Evolutionary conservation across 2,113 vertebrate species (phyloP), one percentile per base, ranked within the genome.

Genomic region (Corythoichthys intestinalis): DNA sequence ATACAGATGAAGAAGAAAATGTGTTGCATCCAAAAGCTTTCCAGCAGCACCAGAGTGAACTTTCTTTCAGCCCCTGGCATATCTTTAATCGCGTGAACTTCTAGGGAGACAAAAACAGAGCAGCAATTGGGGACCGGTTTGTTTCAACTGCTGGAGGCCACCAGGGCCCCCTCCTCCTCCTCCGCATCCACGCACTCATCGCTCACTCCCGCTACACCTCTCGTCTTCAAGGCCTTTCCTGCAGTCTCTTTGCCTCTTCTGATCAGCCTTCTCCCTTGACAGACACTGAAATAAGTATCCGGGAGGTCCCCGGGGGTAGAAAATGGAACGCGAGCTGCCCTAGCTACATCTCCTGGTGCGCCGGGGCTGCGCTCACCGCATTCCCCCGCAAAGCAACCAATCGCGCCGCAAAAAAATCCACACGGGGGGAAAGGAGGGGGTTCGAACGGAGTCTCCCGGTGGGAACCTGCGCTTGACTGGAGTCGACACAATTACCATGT

Each of bases 381-480:
- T 93, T 94, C 94, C 94, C 94, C 93, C 92, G 94, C 94, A 94
- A 95, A 93, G 92, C 93, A 93, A 94, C 93, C 94, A 94, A 94
- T 94, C 94, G 90, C 92, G 86, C 73, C 93, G 94, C 93, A 93
- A 89, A 91, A 58, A 58, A 94, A 46, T 90, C 93, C 91, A 87
- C 93, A 76, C 70, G 78, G 74, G 65, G 78, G 76, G 49, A 56
- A 71, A 72, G 80, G 71, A 80, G 76, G 79, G 83, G 74, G 61
- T 76, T 37, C 17, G 82, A 81, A 81, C 75, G 69, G 92, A 90
- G 92, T 93, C 90, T 95, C 95, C 95, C 94, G 91, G 69, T 90
- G 92, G 94, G 91, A 86, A 41, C 88, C 82, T 61, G 80, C 88
- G 92, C 89, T 95, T 94, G 91, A 94, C 94, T 94, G 92, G 93